phyloP scores from a whole-genome alignment of 2,797 vertebrate species.

The Ataeniobius toweri region DNA sequence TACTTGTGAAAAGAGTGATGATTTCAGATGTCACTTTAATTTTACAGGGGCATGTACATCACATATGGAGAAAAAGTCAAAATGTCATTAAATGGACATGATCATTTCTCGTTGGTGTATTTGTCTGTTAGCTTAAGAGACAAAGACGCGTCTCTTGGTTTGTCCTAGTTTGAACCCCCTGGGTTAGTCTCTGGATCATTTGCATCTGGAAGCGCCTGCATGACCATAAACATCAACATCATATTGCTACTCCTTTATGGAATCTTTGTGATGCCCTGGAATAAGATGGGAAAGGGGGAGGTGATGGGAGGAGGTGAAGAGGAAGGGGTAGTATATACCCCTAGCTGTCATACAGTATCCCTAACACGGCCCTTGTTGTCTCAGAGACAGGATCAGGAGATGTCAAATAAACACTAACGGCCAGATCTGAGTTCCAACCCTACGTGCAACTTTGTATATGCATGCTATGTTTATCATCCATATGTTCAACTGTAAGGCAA shows the following conservation, averaged over 20 bases:
- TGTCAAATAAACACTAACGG: constrained; percentile 79
- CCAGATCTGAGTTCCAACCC: constrained; percentile 54
- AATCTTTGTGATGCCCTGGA: constrained; percentile 59
- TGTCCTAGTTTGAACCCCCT: constrained; percentile 49
- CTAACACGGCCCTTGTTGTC: constrained; percentile 70
- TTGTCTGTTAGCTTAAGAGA: neutral
- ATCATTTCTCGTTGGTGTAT: neutral
- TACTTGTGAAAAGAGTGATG: neutral
- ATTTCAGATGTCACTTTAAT: neutral
- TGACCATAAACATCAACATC: constrained; percentile 57
- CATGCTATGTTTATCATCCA: neutral
- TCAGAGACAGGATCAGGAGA: constrained; percentile 65
- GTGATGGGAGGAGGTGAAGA: constrained; percentile 42
- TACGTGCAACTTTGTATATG: constrained; percentile 18
- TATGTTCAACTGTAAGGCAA: neutral
- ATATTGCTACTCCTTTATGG: constrained; percentile 45
- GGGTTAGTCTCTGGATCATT: constrained; percentile 53
- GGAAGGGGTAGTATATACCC: constrained; percentile 63
- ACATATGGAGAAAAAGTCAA: neutral
- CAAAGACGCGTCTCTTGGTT: constrained; percentile 7
- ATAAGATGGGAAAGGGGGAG: constrained; percentile 19
- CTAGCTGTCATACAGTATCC: constrained; percentile 72
- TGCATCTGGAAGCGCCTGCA: constrained; percentile 54
- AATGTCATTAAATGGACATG: neutral
- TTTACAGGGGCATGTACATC: neutral